phyloP scores from a whole-genome alignment of 2,113 vertebrate species.

The Erythrocercus mccallii region DNA sequence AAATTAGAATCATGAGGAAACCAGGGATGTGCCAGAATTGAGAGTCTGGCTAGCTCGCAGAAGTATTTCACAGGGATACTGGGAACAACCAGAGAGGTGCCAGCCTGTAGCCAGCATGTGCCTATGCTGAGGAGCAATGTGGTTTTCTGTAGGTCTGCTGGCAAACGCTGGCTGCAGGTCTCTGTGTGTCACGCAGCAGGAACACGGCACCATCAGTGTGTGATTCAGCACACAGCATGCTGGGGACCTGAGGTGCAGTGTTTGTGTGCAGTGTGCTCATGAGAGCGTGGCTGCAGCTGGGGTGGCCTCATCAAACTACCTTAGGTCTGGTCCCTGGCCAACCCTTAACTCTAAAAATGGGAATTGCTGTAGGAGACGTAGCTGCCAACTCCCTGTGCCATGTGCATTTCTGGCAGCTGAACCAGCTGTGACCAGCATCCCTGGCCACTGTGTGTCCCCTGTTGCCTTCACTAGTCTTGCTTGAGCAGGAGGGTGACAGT shows the following conservation, averaged over 20 bases:
- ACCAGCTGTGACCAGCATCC: accelerated
- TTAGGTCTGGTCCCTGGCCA: neutral
- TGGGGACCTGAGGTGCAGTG: neutral
- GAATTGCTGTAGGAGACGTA: accelerated
- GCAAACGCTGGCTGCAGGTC: accelerated
- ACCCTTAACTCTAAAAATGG: neutral
- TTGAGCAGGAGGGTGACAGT: neutral
- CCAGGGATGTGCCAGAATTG: accelerated
- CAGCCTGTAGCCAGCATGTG: neutral
- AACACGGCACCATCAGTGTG: accelerated
- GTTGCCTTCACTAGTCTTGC: accelerated
- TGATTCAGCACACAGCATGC: neutral
- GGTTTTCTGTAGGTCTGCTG: neutral
- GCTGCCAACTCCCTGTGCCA: neutral
- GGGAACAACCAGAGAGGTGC: neutral
- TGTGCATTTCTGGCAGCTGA: neutral
- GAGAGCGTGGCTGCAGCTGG: neutral
- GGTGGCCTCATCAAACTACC: neutral
- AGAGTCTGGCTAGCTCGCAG: neutral
- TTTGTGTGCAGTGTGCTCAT: neutral
- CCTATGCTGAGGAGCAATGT: neutral
- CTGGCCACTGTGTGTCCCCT: neutral
- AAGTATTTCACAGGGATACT: neutral
- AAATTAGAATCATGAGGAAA: neutral
- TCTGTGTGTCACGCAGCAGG: neutral